Evolutionary conservation across 2,113 vertebrate genomes (phyloP).

Genomic region (Ammodramus savannarum): DNA sequence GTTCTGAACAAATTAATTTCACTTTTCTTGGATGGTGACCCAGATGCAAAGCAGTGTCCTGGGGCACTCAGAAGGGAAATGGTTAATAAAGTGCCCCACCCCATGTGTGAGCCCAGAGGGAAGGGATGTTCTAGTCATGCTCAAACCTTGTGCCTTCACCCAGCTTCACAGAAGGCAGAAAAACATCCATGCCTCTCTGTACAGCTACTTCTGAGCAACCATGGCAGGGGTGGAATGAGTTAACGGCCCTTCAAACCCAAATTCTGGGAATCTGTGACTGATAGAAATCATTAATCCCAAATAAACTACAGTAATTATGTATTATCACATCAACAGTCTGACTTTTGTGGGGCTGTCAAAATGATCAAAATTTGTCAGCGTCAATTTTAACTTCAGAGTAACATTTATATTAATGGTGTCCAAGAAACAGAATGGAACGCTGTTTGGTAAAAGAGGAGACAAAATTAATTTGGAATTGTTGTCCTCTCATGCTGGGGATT

Average conservation of each 20-base stretch:
- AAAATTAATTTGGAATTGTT: neutral
- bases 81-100: neutral
- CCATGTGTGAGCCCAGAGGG: neutral
- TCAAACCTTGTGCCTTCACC: neutral
- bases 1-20: neutral
- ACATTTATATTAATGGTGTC: neutral
- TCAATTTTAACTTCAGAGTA: neutral
- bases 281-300: neutral
- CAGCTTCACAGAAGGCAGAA: neutral
- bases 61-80: neutral
- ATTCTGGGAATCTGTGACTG: neutral
- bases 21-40: neutral
- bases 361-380: neutral
- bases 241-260: neutral
- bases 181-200: neutral
- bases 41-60: neutral
- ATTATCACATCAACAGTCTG: neutral
- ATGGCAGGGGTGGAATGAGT: rapidly evolving
- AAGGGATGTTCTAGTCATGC: neutral
- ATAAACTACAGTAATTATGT: neutral
- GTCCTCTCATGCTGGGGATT: neutral
- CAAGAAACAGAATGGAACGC: neutral
- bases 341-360: neutral
- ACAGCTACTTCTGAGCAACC: neutral
- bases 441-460: neutral